A percentile compares a stretch with the other conserved stretches of the same genome.
Evolutionary conservation across 2,113 vertebrate species (phyloP).

Genomic region (Rhinolophus sinicus): DNA sequence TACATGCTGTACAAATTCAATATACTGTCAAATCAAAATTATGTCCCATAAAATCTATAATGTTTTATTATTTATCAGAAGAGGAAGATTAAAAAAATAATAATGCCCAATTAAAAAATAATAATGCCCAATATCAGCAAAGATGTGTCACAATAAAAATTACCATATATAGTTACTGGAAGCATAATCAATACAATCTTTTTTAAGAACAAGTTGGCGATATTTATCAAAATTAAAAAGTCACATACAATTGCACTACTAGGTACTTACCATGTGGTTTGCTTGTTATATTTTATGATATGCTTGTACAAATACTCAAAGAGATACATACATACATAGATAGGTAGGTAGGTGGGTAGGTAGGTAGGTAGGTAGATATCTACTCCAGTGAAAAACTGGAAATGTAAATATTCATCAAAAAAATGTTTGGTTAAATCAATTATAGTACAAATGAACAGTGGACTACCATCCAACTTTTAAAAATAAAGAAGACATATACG

Average conservation of each 20-base stretch:
- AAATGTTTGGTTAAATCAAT: background rate
- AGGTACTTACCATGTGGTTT: background rate
- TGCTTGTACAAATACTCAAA: background rate
- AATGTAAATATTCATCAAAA: constrained; percentile 16
- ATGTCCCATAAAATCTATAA: background rate
- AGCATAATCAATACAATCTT: background rate
- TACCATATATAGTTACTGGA: background rate
- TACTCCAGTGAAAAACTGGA: background rate
- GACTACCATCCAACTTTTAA: background rate
- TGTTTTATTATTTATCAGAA: background rate
- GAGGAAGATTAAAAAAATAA: background rate
- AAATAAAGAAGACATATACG: background rate
- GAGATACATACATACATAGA: background rate
- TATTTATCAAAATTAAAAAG: constrained; percentile 25
- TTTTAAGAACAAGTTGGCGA: background rate
- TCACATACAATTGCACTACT: background rate
- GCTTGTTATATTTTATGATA: background rate
- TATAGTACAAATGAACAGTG: background rate
- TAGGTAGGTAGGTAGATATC: background rate
- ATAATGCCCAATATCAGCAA: background rate
- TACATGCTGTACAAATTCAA: background rate
- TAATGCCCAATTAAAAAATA: no score
- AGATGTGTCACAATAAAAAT: background rate
- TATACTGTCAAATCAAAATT: background rate
- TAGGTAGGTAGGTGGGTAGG: background rate